Conservation (phyloP, 2,113 vertebrate genomes). For the Sterrhoptilus dennistouni region DNA sequence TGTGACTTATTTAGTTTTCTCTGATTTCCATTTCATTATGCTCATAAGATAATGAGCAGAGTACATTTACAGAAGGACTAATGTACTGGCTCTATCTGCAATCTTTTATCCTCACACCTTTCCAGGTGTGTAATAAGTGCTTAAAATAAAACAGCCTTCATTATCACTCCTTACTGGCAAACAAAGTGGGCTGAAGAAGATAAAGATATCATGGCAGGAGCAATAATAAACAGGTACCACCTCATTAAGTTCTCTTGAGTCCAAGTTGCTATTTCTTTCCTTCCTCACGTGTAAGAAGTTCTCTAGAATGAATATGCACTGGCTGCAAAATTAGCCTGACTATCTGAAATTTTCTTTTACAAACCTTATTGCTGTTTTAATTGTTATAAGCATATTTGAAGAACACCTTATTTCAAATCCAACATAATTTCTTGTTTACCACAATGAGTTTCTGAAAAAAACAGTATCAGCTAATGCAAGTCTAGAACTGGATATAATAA, state of each 20-base stretch:
- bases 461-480: neutral
- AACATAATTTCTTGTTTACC: neutral
- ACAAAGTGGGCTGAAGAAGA: neutral
- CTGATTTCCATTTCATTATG: neutral
- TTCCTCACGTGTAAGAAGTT: neutral
- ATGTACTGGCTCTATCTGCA: neutral
- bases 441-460: neutral
- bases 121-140: neutral
- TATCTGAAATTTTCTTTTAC: neutral
- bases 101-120: neutral
- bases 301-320: neutral
- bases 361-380: neutral
- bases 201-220: neutral
- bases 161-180: slow-evolving; percentile 5
- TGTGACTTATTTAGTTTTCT: neutral
- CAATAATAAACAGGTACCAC: slow-evolving; percentile 1
- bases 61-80: neutral
- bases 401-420: neutral
- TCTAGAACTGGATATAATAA: neutral
- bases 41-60: neutral
- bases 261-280: neutral
- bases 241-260: neutral
- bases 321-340: neutral
- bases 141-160: neutral
- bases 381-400: neutral